Base-by-base conservation (phyloP, 2,113 vertebrate genomes). In the Anoura caudifer region DNA sequence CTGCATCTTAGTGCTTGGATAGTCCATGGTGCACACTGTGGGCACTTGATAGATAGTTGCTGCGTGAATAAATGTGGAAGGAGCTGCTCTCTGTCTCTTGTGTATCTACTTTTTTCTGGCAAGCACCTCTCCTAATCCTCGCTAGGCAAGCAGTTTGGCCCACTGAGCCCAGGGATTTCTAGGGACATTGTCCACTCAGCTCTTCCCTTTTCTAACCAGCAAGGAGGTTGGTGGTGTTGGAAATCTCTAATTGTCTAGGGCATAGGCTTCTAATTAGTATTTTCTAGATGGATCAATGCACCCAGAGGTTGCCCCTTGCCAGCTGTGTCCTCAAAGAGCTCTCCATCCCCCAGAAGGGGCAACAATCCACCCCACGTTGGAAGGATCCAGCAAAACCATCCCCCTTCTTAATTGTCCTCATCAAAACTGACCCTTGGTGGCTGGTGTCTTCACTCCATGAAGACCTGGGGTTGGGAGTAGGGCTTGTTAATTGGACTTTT, bases 1-100 rank as follows among this genome's bases (percentile, higher is more conserved):
- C 26, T 63, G 61, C 31, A 6, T 54, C 70, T 28, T 19, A 2
- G 33, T 11, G 61, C 54, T 9, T 14, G 33, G 61, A 22, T 24
- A 47, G 33, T 11, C 24, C 7, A 6, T 5, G 15, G 26, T 6
- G 14, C 8, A 36, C 26, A 6, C 2, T 2, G 1, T 0, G 31
- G 43, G 17, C 38, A 31, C 59, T 28, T 11, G 52, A 12, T 11
- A 8, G 50, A 19, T 24, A 15, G 59, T 91, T 33, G 28, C 13
- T 43, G 50, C 11, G 4, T 16, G 24, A 84, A 77, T 14, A 54
- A 28, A 54, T 41, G 11, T 83, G 22, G 19, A 47, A 41, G 45
- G 61, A 70, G n/a, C 33, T 47, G 19, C 38, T 56, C 20, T 15
- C 26, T 70, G 16, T 6, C 6, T 11, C 24, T 4, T 5, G 13